phyloP scores from a whole-genome alignment of 2,888 invertebrate genomes.

The Drosophila dives region DNA sequence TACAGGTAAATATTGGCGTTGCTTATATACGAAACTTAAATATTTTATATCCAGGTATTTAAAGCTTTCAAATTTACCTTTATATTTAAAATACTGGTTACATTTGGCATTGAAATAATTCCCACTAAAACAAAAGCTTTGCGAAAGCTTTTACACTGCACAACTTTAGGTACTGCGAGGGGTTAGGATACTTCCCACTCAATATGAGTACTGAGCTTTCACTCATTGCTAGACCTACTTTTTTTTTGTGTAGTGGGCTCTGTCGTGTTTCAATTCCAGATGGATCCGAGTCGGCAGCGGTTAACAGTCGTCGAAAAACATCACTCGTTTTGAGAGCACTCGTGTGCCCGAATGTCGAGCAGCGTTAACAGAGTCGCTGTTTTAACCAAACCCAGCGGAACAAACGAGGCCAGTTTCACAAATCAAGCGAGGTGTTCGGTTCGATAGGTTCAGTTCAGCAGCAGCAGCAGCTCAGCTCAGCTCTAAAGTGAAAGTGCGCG shows the following conservation, averaged over 20 bases:
- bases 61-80: slow-evolving; percentile 16
- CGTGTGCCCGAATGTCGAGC: slow-evolving; percentile 42
- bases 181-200: slow-evolving; percentile 22
- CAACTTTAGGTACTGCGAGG: slow-evolving; percentile 20
- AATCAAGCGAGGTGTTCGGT: slow-evolving; percentile 80
- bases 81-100: slow-evolving; percentile 31
- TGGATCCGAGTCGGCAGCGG: slow-evolving; percentile 28
- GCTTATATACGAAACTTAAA: background rate
- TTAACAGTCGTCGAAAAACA: slow-evolving; percentile 65
- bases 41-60: slow-evolving; percentile 64
- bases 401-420: slow-evolving; percentile 80
- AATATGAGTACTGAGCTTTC: slow-evolving; percentile 4
- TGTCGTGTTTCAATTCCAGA: slow-evolving; percentile 37
- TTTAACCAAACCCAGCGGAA: slow-evolving; percentile 63
- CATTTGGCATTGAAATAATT: background rate
- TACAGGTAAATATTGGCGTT: slow-evolving; percentile 72
- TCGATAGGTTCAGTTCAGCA: slow-evolving; percentile 72
- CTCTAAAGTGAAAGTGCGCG: slow-evolving; percentile 73
- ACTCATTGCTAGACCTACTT: slow-evolving; percentile 51
- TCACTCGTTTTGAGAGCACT: slow-evolving; percentile 41
- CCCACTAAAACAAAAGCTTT: slow-evolving; percentile 31
- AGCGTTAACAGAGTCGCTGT: slow-evolving; percentile 46
- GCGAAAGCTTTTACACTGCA: slow-evolving; percentile 19
- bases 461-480: slow-evolving; percentile 15
- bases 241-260: slow-evolving; percentile 10